phyloP scores from a whole-genome alignment of 2,888 invertebrate genomes.

The Galeopsomyia nigrocyanea region DNA sequence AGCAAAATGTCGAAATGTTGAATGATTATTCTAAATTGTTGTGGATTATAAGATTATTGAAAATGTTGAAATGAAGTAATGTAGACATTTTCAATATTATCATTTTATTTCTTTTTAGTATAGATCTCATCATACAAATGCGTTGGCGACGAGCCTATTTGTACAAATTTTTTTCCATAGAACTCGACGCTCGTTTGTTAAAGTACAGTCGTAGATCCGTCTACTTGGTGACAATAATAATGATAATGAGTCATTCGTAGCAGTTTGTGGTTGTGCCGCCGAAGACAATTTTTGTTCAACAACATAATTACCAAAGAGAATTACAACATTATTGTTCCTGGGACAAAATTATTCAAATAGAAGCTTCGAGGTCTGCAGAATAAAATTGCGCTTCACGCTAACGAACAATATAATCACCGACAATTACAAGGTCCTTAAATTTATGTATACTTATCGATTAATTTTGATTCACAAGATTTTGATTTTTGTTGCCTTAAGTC shows the following conservation, averaged over 20 bases:
- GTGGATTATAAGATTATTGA: too few species aligned
- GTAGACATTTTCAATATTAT: slow-evolving; percentile 38
- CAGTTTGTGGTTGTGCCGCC: slow-evolving; percentile 9
- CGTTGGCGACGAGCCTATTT: slow-evolving; percentile 22
- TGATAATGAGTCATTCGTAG: slow-evolving; percentile 2
- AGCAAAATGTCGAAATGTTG: too few species aligned
- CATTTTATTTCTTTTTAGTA: slow-evolving; percentile 44
- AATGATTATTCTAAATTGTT: too few species aligned
- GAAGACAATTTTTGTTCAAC: slow-evolving; percentile 41
- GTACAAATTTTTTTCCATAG: slow-evolving; percentile 29
- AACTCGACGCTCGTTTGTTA: slow-evolving; percentile 15
- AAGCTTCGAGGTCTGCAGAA: slow-evolving; percentile 43
- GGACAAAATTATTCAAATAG: slow-evolving; percentile 33
- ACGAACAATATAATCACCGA: slow-evolving; percentile 62
- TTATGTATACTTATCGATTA: slow-evolving; percentile 59
- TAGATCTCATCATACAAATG: slow-evolving; percentile 44
- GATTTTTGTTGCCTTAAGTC: slow-evolving; percentile 54
- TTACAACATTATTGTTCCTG: slow-evolving; percentile 35
- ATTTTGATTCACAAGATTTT: slow-evolving; percentile 65
- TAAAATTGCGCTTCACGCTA: slow-evolving; percentile 51
- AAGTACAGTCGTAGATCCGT: slow-evolving; percentile 2
- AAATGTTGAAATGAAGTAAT: too few species aligned
- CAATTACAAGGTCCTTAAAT: slow-evolving; percentile 58
- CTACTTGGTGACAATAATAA: not conserved
- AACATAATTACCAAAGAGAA: slow-evolving; percentile 45